These are phyloP conservation scores for Pelmatolapia mariae DNA, from an alignment of 2,113 vertebrate genomes.

Conservation along the genomic window DNA sequence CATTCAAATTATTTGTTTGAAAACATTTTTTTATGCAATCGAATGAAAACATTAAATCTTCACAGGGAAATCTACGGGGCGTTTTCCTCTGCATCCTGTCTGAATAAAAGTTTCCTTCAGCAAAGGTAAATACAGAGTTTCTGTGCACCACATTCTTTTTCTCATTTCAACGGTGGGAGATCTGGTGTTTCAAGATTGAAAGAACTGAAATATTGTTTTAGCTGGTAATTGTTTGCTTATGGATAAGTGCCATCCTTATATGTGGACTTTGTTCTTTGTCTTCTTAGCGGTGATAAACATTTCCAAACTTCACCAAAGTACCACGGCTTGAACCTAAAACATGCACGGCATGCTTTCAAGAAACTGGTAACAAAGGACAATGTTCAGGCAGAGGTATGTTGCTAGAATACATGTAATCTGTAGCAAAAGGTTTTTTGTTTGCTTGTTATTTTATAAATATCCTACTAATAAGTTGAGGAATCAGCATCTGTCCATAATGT, in stretches of 20 bases:
- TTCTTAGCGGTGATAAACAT: slow-evolving; percentile 43
- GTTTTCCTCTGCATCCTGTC: slow-evolving; percentile 48
- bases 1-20: background rate
- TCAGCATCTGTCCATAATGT: background rate
- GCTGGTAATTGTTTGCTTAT: background rate
- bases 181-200: background rate
- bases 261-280: background rate
- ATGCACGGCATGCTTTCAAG: slow-evolving; percentile 28
- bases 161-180: background rate
- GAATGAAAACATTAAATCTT: background rate
- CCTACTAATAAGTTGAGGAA: background rate
- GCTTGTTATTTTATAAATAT: background rate
- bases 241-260: background rate
- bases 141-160: background rate
- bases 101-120: slow-evolving; percentile 58
- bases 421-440: background rate
- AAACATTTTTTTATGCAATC: background rate
- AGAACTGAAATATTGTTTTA: background rate
- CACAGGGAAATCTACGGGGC: slow-evolving; percentile 49
- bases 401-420: background rate
- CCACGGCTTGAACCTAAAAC: slow-evolving; percentile 46
- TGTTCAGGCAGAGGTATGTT: slow-evolving; percentile 35
- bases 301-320: slow-evolving; percentile 36
- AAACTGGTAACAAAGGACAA: slow-evolving; percentile 23
- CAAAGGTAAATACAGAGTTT: slow-evolving; percentile 24